Conservation (phyloP, 1,140 invertebrate species). For the Halotydeus destructor region DNA sequence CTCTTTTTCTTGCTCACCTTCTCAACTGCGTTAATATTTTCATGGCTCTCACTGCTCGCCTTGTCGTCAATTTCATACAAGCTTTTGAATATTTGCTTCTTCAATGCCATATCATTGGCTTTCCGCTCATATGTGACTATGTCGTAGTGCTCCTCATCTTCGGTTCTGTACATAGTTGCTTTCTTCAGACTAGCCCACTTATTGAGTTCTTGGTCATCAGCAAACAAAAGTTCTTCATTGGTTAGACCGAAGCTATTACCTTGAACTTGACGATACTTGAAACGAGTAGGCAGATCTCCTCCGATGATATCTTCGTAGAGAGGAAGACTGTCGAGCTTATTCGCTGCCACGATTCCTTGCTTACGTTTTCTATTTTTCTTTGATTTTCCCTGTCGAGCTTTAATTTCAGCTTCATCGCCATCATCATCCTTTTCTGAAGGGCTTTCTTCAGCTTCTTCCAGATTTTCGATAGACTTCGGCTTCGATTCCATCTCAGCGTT, state of each 20-base stretch:
- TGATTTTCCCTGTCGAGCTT: slow-evolving; percentile 8
- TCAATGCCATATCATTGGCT: slow-evolving; percentile 43
- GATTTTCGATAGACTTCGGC: neutral
- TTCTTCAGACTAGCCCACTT: slow-evolving; percentile 83
- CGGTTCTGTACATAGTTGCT: slow-evolving; percentile 44
- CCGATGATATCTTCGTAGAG: slow-evolving; percentile 77
- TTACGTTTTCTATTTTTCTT: slow-evolving; percentile 14
- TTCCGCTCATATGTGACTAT: slow-evolving; percentile 49
- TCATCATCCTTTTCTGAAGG: slow-evolving; percentile 18
- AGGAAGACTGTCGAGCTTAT: slow-evolving; percentile 84
- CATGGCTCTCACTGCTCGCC: no score
- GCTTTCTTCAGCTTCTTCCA: no score
- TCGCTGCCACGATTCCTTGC: slow-evolving; percentile 54
- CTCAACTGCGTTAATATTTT: no score
- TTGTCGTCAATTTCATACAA: slow-evolving; percentile 32
- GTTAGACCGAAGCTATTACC: slow-evolving; percentile 80
- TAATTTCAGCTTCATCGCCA: slow-evolving; percentile 21
- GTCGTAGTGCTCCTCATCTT: slow-evolving; percentile 57
- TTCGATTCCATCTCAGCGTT: neutral
- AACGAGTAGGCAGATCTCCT: slow-evolving; percentile 60
- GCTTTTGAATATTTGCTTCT: slow-evolving; percentile 64
- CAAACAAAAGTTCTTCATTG: slow-evolving; percentile 68
- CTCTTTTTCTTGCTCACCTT: slow-evolving; percentile 10
- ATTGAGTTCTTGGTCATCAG: slow-evolving; percentile 80
- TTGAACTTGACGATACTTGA: slow-evolving; percentile 66